Evolutionary conservation across 2,797 vertebrate genomes (phyloP).

Genomic region (Crenuchus spilurus): DNA sequence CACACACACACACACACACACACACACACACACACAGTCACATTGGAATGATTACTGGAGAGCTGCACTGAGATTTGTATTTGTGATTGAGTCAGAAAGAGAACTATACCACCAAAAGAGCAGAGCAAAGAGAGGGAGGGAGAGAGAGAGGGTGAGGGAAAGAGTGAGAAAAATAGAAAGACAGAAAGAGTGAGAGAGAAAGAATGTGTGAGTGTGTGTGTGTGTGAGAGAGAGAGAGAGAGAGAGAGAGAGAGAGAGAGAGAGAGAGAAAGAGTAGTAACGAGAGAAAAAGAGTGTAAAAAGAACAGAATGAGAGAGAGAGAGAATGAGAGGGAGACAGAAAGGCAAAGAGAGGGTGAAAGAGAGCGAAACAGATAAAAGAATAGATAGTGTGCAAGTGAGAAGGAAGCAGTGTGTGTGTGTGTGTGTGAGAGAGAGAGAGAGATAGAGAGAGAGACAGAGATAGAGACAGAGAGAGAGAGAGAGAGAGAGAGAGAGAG

Average conservation of each 20-base stretch:
- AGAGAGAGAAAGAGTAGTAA: neutral
- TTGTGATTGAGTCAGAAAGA: constrained; percentile 49
- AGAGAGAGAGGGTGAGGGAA: neutral
- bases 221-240: neutral
- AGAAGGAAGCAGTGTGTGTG: no score
- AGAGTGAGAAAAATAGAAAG: neutral
- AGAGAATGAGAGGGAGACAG: neutral
- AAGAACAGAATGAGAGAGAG: neutral
- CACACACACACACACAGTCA: constrained; percentile 56
- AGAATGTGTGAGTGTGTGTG: neutral
- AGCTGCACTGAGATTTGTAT: constrained; percentile 44
- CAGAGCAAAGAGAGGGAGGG: no score
- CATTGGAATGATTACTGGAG: constrained; percentile 56
- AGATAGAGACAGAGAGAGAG: neutral
- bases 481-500: neutral
- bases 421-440: no score
- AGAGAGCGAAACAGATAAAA: no score
- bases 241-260: neutral
- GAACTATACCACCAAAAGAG: neutral
- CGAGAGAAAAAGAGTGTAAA: neutral
- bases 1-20: constrained; percentile 60
- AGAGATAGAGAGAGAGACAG: neutral
- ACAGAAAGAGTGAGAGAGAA: neutral
- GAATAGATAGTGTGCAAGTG: no score
- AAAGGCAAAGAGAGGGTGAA: neutral